Evolutionary conservation across 1,140 invertebrate species (phyloP).

Genomic region (Drosophila repleta): DNA sequence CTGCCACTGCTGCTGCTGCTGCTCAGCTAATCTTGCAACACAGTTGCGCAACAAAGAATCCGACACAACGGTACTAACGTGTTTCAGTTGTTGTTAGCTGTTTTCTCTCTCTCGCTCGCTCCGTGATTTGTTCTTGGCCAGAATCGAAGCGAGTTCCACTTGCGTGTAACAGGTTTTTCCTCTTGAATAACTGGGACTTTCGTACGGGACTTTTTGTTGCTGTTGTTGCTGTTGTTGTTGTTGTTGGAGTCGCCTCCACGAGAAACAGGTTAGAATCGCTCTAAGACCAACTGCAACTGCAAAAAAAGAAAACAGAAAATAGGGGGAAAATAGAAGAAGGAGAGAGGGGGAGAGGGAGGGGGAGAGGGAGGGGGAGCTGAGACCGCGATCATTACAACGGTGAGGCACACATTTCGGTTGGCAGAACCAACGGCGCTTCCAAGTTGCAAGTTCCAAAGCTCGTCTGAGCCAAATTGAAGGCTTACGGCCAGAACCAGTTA

Average conservation of each 20-base stretch:
- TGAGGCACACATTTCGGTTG: conserved; percentile 76
- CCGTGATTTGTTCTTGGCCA: conserved; percentile 59
- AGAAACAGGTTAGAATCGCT: conserved; percentile 75
- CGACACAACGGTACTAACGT: conserved; percentile 82
- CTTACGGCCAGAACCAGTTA: conserved; percentile 75
- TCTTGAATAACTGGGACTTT: conserved; percentile 84
- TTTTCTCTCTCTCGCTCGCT: conserved; percentile 8
- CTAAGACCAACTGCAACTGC: conserved; percentile 58
- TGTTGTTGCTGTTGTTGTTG: conserved; percentile 27
- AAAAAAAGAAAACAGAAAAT: neutral
- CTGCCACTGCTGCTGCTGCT: conserved; percentile 3
- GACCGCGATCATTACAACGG: conserved; percentile 60
- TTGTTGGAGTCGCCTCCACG: conserved; percentile 41
- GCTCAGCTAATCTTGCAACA: conserved; percentile 82
- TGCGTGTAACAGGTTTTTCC: conserved; percentile 82
- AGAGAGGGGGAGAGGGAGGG: neutral
- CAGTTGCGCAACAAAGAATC: conserved; percentile 83
- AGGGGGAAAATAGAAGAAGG: conserved; percentile 9
- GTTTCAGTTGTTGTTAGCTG: conserved; percentile 59
- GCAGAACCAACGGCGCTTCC: conserved; percentile 77
- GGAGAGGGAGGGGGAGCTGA: neutral
- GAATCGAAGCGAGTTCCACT: conserved; percentile 53
- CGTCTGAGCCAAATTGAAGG: conserved; percentile 68
- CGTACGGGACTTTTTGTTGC: conserved; percentile 81
- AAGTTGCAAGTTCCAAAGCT: conserved; percentile 27